Conservation (phyloP, 2,888 invertebrate species). For the Chironomus riparius region DNA sequence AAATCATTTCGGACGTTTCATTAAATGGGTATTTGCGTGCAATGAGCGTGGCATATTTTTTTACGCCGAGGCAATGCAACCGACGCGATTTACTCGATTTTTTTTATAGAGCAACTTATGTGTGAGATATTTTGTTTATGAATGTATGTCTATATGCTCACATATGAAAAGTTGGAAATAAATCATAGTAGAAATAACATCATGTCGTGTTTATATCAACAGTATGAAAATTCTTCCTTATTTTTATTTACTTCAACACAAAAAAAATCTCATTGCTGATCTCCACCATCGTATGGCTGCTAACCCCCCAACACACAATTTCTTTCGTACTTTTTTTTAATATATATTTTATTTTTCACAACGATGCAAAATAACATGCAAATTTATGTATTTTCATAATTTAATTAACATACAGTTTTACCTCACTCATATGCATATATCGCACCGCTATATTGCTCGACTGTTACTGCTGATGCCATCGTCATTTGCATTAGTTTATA, state of each 20-base stretch:
- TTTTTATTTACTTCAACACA: neutral
- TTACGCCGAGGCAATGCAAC: neutral
- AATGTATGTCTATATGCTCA: neutral
- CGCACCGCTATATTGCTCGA: no score
- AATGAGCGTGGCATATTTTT: conserved; percentile 8
- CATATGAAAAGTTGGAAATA: conserved; percentile 15
- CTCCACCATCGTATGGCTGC: no score
- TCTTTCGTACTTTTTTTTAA: neutral
- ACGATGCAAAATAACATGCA: conserved; percentile 14
- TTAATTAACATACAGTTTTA: conserved; percentile 26
- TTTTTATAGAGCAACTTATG: neutral
- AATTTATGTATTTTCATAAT: conserved; percentile 26
- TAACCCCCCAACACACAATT: neutral
- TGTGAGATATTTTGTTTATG: neutral
- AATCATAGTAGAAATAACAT: conserved; percentile 23
- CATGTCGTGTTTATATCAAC: conserved; percentile 19
- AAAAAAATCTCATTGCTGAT: neutral
- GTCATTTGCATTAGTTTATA: neutral
- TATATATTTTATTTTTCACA: neutral
- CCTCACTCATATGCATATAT: neutral
- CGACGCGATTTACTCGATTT: conserved; percentile 9
- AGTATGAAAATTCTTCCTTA: neutral
- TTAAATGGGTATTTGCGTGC: conserved; percentile 26
- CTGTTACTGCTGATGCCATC: no score
- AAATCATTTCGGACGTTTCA: conserved; percentile 26